Base-by-base conservation (phyloP, 1,140 invertebrate genomes). In the Radopholus similis region DNA sequence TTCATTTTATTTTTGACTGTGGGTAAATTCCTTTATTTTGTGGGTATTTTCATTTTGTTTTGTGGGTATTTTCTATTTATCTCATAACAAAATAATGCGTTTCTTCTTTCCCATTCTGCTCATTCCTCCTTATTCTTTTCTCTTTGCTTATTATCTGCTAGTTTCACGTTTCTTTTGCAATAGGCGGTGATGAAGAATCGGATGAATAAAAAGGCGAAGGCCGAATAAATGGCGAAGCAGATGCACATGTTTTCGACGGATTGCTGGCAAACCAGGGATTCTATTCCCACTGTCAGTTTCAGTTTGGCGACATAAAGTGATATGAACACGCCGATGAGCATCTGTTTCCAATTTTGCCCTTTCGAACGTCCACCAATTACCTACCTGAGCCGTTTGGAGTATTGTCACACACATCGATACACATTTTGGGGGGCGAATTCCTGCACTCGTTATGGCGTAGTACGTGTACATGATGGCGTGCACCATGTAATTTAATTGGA, bases 401-500 rank as follows among this genome's bases (percentile, higher is more conserved):
- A 88, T 86, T 4, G 95, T 98, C 74, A 98, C 95, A 59, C 90
- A 83, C 89, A 97, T 95, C 37, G 92, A 89, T 51, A 97, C 87
- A 72, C 87, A 88, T 65, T 73, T 70, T 11, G 94, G 93, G 34
- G 93, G 88, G 71, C 87, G 87, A 81, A 92, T 90, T 47, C 90
- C 88, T 87, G 95, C 89, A 49, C 93, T 90, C 71, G 90, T 88
- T 8, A 95, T 84, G 0, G 91, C 91, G 84, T 95, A 98, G 84
- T 98, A 98, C 1, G 90, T 88, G 85, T 98, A 73, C 95, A 98
- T 98, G 72, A 95, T 86, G 67, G 92, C 91, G 96, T 98, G 76
- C 23, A 97, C 93, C 73, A 89, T 90, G 83, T 93, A 97, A 85
- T 98, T 97, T 91, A 98, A 96, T 9, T 92, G 90, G 78, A 97